Evolutionary conservation across 2,888 invertebrate species (phyloP), one percentile per base, ranked within the genome.

Genomic region (Tortricodes alternella): DNA sequence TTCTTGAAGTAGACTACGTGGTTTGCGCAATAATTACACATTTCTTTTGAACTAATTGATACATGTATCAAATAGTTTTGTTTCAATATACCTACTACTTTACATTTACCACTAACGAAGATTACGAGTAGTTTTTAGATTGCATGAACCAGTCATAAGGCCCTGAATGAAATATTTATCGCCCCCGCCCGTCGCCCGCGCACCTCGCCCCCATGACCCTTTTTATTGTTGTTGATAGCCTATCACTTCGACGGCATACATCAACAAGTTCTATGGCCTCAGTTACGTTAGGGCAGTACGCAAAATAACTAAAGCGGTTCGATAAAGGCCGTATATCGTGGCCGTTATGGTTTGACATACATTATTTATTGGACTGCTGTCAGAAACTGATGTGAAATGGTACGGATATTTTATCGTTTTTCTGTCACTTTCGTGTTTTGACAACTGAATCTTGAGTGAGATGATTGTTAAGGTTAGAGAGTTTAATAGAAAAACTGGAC

Each of bases 221-320:
- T 58, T 58, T 53, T 58, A 58, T 58, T 58, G 58, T 53, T 53
- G 58, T 58, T 58, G 58, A 58, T 58, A 53, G 53, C 58, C 58
- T 58, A 43, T 53, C 53, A 43, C 58, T 41, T 48, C 46, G 53
- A 16, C 29, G 23, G 37, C 23, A 56, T 56, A 48, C 48, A 53
- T 53, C 53, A 53, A 18, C 38, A 34, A 41, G 41, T 41, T 44
- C 24, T 27, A 27, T 27, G 21, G 34, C 24, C 24, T 16, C 51
- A 51, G 51, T 51, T n/a, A n/a, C n/a, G n/a, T n/a, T 35, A 50
- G 35, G 27, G 39, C 39, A 39, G 39, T 50, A 49, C 37, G 49
- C 49, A 39, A 39, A 49, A 49, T 49, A 50, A 50, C 49, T 39
- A 50, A 39, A 50, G 29, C 49, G 39, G 21, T 50, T 21, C 19